Evolutionary conservation across 2,888 invertebrate genomes (phyloP).

Genomic region (Drosophila conformis): DNA sequence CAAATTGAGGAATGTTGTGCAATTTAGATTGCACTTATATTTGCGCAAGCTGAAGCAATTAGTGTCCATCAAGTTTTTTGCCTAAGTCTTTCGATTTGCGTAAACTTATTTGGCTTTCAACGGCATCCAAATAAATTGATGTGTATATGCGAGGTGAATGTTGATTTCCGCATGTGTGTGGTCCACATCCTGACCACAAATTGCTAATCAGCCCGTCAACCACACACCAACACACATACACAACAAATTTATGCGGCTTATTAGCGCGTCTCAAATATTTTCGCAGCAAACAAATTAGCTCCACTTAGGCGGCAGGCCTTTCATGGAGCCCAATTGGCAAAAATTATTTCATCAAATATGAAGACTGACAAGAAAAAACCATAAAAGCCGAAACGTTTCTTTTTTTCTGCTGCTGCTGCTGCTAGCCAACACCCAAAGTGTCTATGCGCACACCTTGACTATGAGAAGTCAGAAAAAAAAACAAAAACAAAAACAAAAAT

Average conservation of each 20-base stretch:
- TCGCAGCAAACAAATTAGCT: conserved; percentile 79
- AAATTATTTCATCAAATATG: conserved; percentile 73
- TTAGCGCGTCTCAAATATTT: conserved; percentile 72
- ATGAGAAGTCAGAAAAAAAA: conserved; percentile 36
- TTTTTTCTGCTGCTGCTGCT: conserved; percentile 13
- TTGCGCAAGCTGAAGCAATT: conserved; percentile 5
- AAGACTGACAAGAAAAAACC: conserved; percentile 41
- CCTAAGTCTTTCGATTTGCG: conserved; percentile 52
- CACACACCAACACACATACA: conserved; percentile 35
- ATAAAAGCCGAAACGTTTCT: conserved; percentile 51
- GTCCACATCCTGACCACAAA: conserved; percentile 66
- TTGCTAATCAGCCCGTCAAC: conserved; percentile 67
- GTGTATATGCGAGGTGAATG: conserved; percentile 17
- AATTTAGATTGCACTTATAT: neutral
- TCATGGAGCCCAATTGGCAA: conserved; percentile 57
- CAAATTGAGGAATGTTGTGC: neutral
- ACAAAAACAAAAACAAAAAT: conserved; percentile 32
- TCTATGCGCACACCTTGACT: conserved; percentile 76
- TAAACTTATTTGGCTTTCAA: conserved; percentile 48
- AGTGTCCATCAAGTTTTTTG: conserved; percentile 39
- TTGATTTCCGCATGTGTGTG: conserved; percentile 51
- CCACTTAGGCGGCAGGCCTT: conserved; percentile 71
- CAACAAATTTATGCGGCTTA: conserved; percentile 68
- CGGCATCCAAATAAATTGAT: conserved; percentile 54
- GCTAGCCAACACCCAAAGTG: conserved; percentile 74